These are phyloP conservation scores for Netelia melanura DNA, from an alignment of 2,888 invertebrate species.

Conservation along the genomic window DNA sequence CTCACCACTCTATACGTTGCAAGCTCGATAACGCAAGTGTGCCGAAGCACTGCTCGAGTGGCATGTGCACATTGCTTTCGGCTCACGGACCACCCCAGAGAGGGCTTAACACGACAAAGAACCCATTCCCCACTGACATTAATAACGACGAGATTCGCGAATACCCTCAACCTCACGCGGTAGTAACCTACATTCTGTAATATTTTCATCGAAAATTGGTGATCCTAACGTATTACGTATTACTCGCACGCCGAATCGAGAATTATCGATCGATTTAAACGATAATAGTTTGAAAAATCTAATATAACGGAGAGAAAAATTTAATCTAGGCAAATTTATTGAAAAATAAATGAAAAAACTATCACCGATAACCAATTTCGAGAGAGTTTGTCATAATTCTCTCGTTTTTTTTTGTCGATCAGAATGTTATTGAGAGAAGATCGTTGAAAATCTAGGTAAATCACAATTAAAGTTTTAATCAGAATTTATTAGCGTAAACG, in stretches of 20 bases:
- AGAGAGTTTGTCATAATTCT: too few relatives aligned
- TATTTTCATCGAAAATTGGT: constrained; percentile 24
- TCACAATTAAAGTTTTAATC: too few relatives aligned
- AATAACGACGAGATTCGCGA: constrained; percentile 46
- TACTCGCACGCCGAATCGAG: constrained; percentile 10
- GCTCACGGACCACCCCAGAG: constrained; percentile 20
- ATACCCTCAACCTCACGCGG: constrained; percentile 1
- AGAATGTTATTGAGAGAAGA: too few relatives aligned
- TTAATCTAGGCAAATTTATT: too few relatives aligned
- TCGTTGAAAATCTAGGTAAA: too few relatives aligned
- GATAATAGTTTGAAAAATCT: background rate
- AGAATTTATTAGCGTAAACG: too few relatives aligned
- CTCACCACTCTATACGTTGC: background rate
- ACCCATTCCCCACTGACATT: constrained; percentile 28
- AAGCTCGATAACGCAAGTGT: constrained; percentile 8
- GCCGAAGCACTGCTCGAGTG: constrained; percentile 28
- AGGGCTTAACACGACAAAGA: constrained; percentile 53
- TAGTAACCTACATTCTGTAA: constrained; percentile 28
- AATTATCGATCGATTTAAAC: background rate
- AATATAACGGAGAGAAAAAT: too few relatives aligned
- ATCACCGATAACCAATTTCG: too few relatives aligned
- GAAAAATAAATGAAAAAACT: too few relatives aligned
- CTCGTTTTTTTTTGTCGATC: too few relatives aligned
- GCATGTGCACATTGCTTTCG: constrained; percentile 23
- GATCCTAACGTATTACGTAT: too few relatives aligned